Base-by-base conservation (phyloP, 2,888 invertebrate genomes). In the Linnaemya vulpina region DNA sequence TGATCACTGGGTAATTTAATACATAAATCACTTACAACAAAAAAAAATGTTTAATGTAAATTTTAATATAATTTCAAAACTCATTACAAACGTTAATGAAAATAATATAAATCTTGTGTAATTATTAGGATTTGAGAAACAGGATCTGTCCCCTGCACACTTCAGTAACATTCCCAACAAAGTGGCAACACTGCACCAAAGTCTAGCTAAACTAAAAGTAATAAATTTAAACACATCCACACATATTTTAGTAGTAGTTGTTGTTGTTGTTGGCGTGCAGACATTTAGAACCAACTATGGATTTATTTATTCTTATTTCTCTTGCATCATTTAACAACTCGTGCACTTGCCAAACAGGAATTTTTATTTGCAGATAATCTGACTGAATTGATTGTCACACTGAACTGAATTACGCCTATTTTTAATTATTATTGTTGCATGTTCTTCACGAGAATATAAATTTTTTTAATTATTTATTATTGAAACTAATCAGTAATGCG, bases 361-460 rank as follows among this genome's bases (percentile, higher is more conserved):
- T 55, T 58, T 68, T 35, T 25, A 68, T 68, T 58, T 68, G 60
- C 3, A 60, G 38, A 68, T 77, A 49, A 60, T 38, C 40, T 40
- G 70, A 78, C 51, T 70, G 49, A 60, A 68, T 62, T 78, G 70
- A 68, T 62, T 78, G 77, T 51, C 62, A 78, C 51, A 78, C 68
- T 77, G 68, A 77, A 77, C 77, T 77, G 60, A 68, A 68, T 77
- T 15, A 20, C 55, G 25, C 65, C 53, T 40, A 65, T 75, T 75
- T 51, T 17, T n/a, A 11, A 11, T 17, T 40, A 30, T 75, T 22
- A 22, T 63, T 38, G 4, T 15, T 35, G 22, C 10, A 49, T 17
- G 35, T 17, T 60, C 46, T 58, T n/a, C 58, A 58, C 58, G 13
- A 25, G 55, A 30, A 5, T 30, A 30, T 5, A 30, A n/a, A n/a